Percentiles rank a stretch among this genome's conserved stretches.
These are phyloP conservation scores for Montipora sp. DNA, from an alignment of 64 coral and sea anemone species.

Conservation along the genomic window DNA sequence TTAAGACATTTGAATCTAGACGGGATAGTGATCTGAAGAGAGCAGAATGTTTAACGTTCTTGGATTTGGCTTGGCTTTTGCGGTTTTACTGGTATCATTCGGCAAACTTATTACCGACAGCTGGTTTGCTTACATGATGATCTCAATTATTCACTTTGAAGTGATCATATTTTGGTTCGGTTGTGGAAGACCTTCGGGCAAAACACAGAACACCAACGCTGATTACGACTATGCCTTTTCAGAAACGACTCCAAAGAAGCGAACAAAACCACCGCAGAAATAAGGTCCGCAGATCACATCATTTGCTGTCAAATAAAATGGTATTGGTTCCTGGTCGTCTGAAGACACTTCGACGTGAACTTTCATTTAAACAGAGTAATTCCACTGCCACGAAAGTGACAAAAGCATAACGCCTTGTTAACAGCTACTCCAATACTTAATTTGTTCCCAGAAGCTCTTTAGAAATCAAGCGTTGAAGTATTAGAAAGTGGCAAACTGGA, in stretches of 20 bases:
- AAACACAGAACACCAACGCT: background rate
- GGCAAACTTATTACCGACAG: constrained; percentile 58
- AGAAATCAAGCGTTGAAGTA: background rate
- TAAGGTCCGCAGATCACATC: background rate
- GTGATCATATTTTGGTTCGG: constrained; percentile 39
- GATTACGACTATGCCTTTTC: constrained; percentile 3
- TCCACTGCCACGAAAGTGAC: no score
- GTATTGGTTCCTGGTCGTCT: background rate
- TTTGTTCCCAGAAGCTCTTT: background rate
- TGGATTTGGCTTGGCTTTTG: constrained; percentile 62
- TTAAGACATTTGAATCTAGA: background rate
- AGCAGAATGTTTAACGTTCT: constrained; percentile 23
- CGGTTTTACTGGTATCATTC: constrained; percentile 68
- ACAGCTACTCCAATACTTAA: no score
- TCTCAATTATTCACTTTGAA: constrained; percentile 44
- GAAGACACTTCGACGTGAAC: background rate
- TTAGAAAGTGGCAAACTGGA: no score
- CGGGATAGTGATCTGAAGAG: background rate
- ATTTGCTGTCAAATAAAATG: background rate
- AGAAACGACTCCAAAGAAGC: background rate
- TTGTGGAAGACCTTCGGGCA: background rate
- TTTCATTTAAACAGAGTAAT: no score
- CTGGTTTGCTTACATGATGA: constrained; percentile 60
- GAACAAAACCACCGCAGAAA: background rate
- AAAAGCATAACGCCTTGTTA: no score